Evolutionary conservation across 2,797 vertebrate genomes (phyloP), one percentile per base, ranked within the genome.

Genomic region (Limosa lapponica): DNA sequence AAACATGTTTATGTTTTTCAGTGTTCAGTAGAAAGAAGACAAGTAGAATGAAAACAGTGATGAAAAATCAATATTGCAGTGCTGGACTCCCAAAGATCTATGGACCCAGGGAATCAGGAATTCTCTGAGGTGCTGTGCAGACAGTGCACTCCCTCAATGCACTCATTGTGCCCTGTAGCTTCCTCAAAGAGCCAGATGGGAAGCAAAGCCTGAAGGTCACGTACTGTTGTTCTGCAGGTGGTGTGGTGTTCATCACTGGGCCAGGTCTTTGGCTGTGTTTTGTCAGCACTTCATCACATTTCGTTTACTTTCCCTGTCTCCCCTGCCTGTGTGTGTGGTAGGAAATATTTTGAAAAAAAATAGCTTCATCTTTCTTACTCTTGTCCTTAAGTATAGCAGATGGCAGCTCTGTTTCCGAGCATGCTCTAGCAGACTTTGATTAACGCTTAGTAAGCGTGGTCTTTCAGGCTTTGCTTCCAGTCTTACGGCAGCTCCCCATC

Each of bases 51-150:
- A 81, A 91, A 90, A 59, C 34, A 77, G 20, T 46, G 55, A 46
- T 84, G 74, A 86, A 54, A 87, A 93, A 93, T 92, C 79, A 93
- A 41, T 92, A 78, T 51, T 30, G 61, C 16, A 64, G 25, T 69
- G 44, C 37, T 78, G n/a, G 43, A 30, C 11, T 86, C 41, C 41
- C 2, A 1, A 54, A 89, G 51, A 90, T 69, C 57, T 72, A 65
- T 72, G 46, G 65, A 57, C 22, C 3, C 2, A 62, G 66, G 66
- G 73, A 93, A 79, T 39, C 8, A 11, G 37, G 44, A 94, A 80
- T 80, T 87, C 90, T 87, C 86, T 37, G 72, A 91, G 55, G 62
- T 58, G 37, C 54, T 94, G 41, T 51, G 51, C 66, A 69, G 71
- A 25, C 24, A 34, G 46, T 73, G 51, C 16, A 11, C 23, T 93